A percentile compares a stretch with the other conserved stretches of the same genome.
These are phyloP conservation scores for Rhopalosiphum maidis DNA, from an alignment of 1,140 invertebrate species.

Conservation along the genomic window DNA sequence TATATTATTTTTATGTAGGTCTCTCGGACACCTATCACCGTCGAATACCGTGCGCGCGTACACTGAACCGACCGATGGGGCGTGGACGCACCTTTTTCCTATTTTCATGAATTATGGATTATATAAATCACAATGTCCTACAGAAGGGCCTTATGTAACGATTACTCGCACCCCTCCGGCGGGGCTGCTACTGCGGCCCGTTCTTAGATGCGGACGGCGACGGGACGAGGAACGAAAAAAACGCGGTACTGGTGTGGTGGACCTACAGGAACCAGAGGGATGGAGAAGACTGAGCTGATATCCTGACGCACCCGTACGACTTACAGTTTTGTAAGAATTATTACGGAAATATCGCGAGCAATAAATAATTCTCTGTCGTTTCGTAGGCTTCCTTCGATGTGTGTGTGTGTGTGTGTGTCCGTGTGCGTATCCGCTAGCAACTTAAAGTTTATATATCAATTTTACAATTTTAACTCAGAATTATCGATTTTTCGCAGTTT, in stretches of 20 bases:
- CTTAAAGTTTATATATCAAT: conserved; percentile 5
- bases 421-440: background rate
- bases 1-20: background rate
- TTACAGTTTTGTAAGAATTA: conserved; percentile 38
- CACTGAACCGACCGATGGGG: background rate
- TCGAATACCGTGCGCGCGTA: background rate
- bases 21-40: background rate
- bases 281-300: background rate
- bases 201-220: background rate
- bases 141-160: too few relatives aligned
- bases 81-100: background rate
- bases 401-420: background rate
- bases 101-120: conserved; percentile 53
- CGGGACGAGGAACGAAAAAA: background rate
- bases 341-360: conserved; percentile 27
- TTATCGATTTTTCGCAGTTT: background rate
- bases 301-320: background rate
- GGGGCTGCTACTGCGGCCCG: too few relatives aligned
- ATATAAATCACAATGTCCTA: conserved; percentile 33
- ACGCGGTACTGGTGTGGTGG: background rate
- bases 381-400: background rate
- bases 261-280: background rate
- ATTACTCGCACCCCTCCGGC: background rate
- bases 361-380: conserved; percentile 54
- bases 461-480: background rate